phyloP scores from a whole-genome alignment of 2,888 invertebrate species.

The Falcaria lacertinaria region DNA sequence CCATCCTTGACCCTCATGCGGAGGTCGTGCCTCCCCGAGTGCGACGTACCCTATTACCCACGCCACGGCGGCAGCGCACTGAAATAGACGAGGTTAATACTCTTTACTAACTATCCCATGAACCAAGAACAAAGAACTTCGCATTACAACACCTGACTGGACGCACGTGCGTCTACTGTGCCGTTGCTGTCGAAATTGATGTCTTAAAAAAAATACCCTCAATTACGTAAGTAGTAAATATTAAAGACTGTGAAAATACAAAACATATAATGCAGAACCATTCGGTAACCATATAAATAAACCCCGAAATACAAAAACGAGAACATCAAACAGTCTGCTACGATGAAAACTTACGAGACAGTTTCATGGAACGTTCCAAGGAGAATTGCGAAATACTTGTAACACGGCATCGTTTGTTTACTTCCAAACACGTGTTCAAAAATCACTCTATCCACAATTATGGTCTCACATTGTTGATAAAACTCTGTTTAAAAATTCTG shows the following conservation, averaged over 20 bases:
- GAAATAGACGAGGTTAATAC: constrained; percentile 70
- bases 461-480: too few relatives aligned
- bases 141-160: background rate
- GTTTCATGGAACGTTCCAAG: background rate
- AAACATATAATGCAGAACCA: too few relatives aligned
- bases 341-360: background rate
- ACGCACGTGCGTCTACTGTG: background rate
- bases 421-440: background rate
- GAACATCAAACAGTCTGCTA: background rate
- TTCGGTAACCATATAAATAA: background rate
- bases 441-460: background rate
- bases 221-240: background rate
- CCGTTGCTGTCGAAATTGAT: too few relatives aligned
- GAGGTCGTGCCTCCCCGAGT: constrained; percentile 51
- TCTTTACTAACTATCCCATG: constrained; percentile 33
- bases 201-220: too few relatives aligned
- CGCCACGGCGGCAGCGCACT: constrained; percentile 38
- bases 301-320: background rate
- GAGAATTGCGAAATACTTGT: constrained; percentile 1
- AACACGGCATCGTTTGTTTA: background rate
- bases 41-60: constrained; percentile 64
- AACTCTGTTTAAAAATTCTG: too few relatives aligned
- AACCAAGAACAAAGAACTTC: constrained; percentile 37
- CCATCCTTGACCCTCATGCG: constrained; percentile 43
- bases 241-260: background rate